Conservation (phyloP, 2,797 vertebrate species). For the Coregonus sp. region DNA sequence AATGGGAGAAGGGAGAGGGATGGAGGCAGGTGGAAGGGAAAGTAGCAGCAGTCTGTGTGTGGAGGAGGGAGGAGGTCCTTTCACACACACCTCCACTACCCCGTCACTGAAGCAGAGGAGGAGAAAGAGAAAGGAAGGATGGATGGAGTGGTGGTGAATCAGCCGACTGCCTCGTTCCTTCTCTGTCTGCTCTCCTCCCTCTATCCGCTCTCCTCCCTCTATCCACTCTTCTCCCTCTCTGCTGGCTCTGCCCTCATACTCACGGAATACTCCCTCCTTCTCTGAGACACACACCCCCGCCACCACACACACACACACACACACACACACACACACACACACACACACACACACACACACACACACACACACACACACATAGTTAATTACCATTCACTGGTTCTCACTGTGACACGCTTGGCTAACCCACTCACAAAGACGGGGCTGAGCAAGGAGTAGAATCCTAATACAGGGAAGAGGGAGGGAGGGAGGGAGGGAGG, state of each 20-base stretch:
- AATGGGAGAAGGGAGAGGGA: neutral
- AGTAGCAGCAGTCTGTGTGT: neutral
- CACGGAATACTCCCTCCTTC: slow-evolving; percentile 37
- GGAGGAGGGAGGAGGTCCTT: neutral
- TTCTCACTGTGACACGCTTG: slow-evolving; percentile 72
- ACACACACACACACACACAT: slow-evolving; percentile 33
- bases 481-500: slow-evolving; percentile 26
- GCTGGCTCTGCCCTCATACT: slow-evolving; percentile 20
- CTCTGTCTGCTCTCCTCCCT: slow-evolving; percentile 17
- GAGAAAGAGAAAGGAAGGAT: slow-evolving; percentile 30
- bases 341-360: slow-evolving; percentile 31
- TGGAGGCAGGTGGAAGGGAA: neutral
- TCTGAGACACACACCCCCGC: slow-evolving; percentile 38
- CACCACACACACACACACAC: slow-evolving; percentile 24
- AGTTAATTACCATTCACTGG: slow-evolving; percentile 79
- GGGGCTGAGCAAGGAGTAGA: slow-evolving; percentile 68
- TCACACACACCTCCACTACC: slow-evolving; percentile 42
- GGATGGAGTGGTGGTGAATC: slow-evolving; percentile 40
- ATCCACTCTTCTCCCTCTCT: slow-evolving; percentile 5
- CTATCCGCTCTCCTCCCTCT: slow-evolving; percentile 1
- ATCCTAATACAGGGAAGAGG: slow-evolving; percentile 61
- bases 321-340: slow-evolving; percentile 16
- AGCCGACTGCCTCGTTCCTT: slow-evolving; percentile 44
- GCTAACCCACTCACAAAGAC: slow-evolving; percentile 72
- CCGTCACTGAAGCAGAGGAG: slow-evolving; percentile 33